Base-by-base conservation (phyloP, 2,888 invertebrate species). In the Trachelus iudaicus region DNA sequence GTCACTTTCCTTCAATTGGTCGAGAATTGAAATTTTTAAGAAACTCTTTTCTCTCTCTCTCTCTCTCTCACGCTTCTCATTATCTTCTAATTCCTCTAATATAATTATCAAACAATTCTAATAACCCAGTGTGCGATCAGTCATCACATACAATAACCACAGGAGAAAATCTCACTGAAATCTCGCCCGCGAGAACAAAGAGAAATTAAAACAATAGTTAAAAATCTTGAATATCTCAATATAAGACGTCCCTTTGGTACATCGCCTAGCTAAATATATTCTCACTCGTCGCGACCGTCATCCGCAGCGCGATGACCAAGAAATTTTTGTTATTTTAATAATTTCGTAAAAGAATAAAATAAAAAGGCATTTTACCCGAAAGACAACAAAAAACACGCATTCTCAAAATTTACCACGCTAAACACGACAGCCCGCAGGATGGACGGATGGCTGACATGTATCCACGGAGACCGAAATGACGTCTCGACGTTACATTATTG, bases 151-250 rank as follows among this genome's bases (percentile, higher is more conserved):
- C 56, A 56, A 56, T 56, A 23, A 56, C 56, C 56, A 56, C 56
- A 56, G 56, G 2, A 56, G 56, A 56, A 23, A 23, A 6, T 56
- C 56, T 56, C 71, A 34, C 71, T 71, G 80, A 85, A 83, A 85
- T 89, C 89, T 89, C 88, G 88, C 89, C 88, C 76, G 88, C 88
- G 89, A 88, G 89, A 86, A 87, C 82, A 71, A 83, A 83, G 81
- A 77, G 73, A 74, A 73, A 80, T 77, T 78, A 80, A 71, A 33
- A 31, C 34, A 11, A 71, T 33, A 71, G 13, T 31, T 71, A 71
- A 71, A 71, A 15, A 23, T 56, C 56, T 56, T 56, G 23, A 23
- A 56, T 56, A 56, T 56, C 9, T 23, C 56, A 56, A 56, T 56
- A 23, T 9, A 56, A 56, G 56, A 56, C 9, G 23, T 56, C 23